These are phyloP conservation scores for Calcarius ornatus DNA, from an alignment of 2,113 vertebrate genomes.

Conservation along the genomic window DNA sequence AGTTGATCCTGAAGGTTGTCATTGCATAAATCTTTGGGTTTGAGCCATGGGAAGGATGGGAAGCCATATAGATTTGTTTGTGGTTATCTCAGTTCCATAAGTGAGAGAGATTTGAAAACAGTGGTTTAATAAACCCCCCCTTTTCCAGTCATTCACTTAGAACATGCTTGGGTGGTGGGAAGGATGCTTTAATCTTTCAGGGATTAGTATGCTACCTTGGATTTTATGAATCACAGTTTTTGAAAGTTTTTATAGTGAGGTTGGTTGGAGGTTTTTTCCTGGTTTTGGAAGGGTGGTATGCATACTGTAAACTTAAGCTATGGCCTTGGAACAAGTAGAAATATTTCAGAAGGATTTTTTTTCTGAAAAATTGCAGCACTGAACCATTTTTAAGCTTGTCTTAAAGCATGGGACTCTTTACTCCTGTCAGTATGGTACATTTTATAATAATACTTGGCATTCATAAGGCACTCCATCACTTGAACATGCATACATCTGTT, in stretches of 20 bases:
- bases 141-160: background rate
- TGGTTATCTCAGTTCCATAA: background rate
- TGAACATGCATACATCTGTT: background rate
- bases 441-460: background rate
- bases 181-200: background rate
- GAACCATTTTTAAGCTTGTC: background rate
- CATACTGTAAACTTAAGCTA: background rate
- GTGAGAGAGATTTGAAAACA: background rate
- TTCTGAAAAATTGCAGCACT: background rate
- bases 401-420: background rate
- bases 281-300: background rate
- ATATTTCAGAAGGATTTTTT: background rate
- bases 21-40: background rate
- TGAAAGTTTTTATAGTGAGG: background rate
- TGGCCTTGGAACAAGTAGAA: background rate
- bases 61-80: background rate
- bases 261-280: rapidly evolving
- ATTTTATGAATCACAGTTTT: background rate
- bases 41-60: background rate
- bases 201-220: background rate
- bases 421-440: background rate
- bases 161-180: background rate
- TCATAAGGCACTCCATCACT: background rate
- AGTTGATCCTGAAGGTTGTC: background rate
- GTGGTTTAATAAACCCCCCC: background rate